phyloP scores from a whole-genome alignment of 2,113 vertebrate species.

The Terrapene triunguis region DNA sequence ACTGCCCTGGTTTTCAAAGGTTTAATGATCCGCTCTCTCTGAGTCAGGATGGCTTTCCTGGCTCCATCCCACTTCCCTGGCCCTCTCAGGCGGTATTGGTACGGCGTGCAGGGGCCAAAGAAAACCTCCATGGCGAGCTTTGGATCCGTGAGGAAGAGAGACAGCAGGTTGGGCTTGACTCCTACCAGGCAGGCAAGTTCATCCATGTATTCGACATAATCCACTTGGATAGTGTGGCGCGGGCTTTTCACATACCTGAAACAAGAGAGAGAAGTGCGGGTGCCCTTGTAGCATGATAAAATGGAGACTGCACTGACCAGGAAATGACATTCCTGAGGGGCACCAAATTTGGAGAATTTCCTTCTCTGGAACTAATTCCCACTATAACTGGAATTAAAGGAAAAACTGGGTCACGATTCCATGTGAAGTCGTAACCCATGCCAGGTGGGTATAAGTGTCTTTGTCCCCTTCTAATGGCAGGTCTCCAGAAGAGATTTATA shows the following conservation, averaged over 20 bases:
- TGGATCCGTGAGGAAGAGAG: constrained; percentile 84
- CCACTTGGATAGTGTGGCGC: constrained; percentile 91
- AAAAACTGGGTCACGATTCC: not conserved
- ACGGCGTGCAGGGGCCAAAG: constrained; percentile 84
- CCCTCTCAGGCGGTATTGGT: constrained; percentile 87
- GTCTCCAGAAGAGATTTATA: not conserved
- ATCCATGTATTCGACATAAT: constrained; percentile 88
- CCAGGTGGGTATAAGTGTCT: not conserved
- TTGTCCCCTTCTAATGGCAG: not conserved
- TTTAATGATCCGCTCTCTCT: constrained; percentile 80
- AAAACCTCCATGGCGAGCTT: constrained; percentile 77
- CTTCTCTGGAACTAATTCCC: not conserved
- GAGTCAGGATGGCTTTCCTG: constrained; percentile 83
- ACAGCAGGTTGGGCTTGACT: constrained; percentile 77
- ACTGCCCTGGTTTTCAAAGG: constrained; percentile 78
- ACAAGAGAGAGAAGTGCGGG: not conserved
- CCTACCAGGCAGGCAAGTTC: constrained; percentile 83
- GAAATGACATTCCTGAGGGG: not conserved
- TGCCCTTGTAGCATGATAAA: not conserved
- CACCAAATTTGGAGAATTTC: not conserved
- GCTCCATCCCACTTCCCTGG: constrained; percentile 83
- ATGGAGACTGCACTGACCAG: not conserved
- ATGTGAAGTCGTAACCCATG: not conserved
- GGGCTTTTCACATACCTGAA: constrained; percentile 69
- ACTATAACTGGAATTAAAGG: not conserved